These are phyloP conservation scores for Grammomys dolichurus DNA, from an alignment of 2,113 vertebrate species.

Conservation along the genomic window DNA sequence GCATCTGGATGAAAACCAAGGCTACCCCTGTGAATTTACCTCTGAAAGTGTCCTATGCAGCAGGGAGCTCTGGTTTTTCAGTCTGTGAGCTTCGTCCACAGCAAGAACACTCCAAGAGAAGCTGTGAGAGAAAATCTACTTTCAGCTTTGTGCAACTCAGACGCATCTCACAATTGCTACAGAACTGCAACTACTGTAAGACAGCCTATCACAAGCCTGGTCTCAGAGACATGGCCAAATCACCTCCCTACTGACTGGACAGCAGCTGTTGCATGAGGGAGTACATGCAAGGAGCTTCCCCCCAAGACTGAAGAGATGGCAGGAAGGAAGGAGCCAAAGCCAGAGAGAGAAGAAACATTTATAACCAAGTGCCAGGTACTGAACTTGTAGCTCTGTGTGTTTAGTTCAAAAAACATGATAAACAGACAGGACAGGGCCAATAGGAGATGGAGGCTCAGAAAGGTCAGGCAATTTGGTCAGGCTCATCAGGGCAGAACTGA, in stretches of 20 bases:
- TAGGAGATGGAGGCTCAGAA: neutral
- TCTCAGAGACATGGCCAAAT: neutral
- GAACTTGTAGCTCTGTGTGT: neutral
- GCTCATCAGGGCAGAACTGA: neutral
- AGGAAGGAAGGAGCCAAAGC: neutral
- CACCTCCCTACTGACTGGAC: neutral
- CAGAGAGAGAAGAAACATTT: slow-evolving; percentile 9
- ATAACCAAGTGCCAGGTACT: neutral
- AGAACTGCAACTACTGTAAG: neutral
- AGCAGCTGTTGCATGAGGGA: neutral
- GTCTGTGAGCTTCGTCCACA: slow-evolving; percentile 96
- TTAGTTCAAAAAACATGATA: neutral
- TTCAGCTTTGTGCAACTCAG: slow-evolving; percentile 24
- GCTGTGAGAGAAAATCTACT: slow-evolving; percentile 77
- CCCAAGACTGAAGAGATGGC: neutral
- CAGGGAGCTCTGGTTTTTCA: slow-evolving; percentile 95
- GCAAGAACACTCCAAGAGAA: slow-evolving; percentile 89
- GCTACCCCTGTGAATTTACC: slow-evolving; percentile 85
- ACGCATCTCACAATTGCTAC: neutral
- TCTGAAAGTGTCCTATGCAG: slow-evolving; percentile 90
- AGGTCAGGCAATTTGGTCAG: neutral
- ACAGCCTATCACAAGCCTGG: neutral
- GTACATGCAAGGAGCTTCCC: neutral
- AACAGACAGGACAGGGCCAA: neutral
- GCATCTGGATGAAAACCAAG: neutral